Evolutionary conservation across 2,888 invertebrate genomes (phyloP).

Genomic region (Loripinus fragilis): DNA sequence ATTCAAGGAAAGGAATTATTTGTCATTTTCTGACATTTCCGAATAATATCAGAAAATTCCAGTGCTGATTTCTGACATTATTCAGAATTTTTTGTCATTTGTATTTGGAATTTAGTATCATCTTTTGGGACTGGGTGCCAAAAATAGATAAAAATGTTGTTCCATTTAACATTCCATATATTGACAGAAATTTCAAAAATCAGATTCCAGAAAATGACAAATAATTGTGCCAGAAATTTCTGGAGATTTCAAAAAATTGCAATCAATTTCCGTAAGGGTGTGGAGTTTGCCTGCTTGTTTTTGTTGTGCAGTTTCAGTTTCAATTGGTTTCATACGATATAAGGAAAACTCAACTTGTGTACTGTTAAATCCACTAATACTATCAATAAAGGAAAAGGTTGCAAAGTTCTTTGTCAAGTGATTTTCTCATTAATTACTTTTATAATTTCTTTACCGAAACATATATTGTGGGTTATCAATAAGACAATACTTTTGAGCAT

Average conservation of each 20-base stretch:
- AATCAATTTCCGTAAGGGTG: not conserved
- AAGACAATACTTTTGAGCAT: too few species aligned
- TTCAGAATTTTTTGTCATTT: not conserved
- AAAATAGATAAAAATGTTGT: not conserved
- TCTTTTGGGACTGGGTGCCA: not conserved
- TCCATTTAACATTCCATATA: conserved; percentile 1
- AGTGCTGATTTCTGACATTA: not conserved
- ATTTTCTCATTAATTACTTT: too few species aligned
- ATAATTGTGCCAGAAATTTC: not conserved
- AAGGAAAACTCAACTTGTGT: too few species aligned
- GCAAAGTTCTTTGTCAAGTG: too few species aligned
- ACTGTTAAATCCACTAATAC: too few species aligned
- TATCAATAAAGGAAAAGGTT: too few species aligned
- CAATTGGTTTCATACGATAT: too few species aligned
- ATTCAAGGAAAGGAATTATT: not conserved
- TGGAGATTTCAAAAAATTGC: too few species aligned
- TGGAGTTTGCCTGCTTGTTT: too few species aligned
- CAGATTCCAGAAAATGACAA: not conserved
- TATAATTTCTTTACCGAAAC: too few species aligned
- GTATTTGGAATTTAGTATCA: not conserved
- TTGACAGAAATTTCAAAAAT: not conserved
- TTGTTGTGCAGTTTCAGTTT: too few species aligned
- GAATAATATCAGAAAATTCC: not conserved
- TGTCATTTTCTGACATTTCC: conserved; percentile 3
- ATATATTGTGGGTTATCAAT: too few species aligned